Conservation (phyloP, 1,140 invertebrate genomes). For the Phenacoccus solenopsis region DNA sequence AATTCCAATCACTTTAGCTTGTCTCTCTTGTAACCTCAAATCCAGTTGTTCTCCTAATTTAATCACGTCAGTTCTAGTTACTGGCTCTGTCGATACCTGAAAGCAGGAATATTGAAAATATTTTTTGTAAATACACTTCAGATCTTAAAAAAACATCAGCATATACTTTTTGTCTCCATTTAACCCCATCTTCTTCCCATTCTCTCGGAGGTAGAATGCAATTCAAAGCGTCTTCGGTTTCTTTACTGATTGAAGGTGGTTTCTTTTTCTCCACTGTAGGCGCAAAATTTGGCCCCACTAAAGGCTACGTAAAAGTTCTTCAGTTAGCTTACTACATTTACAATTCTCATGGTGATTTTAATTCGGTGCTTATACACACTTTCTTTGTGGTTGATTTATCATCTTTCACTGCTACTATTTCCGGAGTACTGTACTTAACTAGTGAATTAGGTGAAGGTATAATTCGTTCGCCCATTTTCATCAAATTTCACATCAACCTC, state of each 20-base stretch:
- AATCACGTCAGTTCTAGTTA: constrained; percentile 85
- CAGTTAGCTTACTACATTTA: background rate
- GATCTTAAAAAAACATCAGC: too few species aligned
- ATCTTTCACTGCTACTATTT: background rate
- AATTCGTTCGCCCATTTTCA: constrained; percentile 9
- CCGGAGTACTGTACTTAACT: background rate
- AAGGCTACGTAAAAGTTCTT: background rate
- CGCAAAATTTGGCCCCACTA: background rate
- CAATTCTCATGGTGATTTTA: background rate
- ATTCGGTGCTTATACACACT: background rate
- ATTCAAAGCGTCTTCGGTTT: constrained; percentile 88
- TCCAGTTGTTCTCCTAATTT: constrained; percentile 92
- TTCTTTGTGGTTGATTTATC: background rate
- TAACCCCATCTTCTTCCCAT: constrained; percentile 80
- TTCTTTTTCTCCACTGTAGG: background rate
- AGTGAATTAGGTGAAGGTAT: background rate
- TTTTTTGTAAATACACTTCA: too few species aligned
- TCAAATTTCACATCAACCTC: background rate
- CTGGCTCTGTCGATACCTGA: constrained; percentile 83
- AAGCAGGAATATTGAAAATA: too few species aligned
- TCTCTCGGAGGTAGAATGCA: constrained; percentile 90
- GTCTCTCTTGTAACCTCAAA: constrained; percentile 73
- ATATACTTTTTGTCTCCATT: constrained; percentile 70
- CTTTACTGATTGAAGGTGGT: constrained; percentile 36
- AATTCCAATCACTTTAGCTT: constrained; percentile 91